Conservation (phyloP, 1,140 invertebrate species). For the Oreohelix idahoensis region DNA sequence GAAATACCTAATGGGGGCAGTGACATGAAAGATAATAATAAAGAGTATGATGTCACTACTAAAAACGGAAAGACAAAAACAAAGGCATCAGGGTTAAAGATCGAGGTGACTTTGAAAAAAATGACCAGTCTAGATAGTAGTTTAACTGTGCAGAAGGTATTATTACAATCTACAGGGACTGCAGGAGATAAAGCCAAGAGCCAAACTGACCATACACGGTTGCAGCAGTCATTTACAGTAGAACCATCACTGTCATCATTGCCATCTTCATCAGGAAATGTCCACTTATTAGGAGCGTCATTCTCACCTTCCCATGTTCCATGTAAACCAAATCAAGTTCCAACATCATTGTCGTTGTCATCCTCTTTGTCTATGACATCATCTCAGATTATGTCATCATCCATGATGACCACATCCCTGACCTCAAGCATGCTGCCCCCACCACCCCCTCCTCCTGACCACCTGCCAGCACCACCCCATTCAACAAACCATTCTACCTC, state of each 20-base stretch:
- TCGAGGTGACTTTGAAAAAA: neutral
- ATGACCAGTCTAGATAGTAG: neutral
- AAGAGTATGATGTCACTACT: neutral
- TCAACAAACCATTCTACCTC: conserved; percentile 48
- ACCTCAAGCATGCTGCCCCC: conserved; percentile 38
- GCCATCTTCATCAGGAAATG: neutral
- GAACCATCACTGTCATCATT: neutral
- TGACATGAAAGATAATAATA: conserved; percentile 38
- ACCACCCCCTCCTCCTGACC: conserved; percentile 28
- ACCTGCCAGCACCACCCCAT: conserved; percentile 32
- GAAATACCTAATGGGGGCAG: conserved; percentile 63
- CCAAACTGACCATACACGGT: conserved; percentile 2
- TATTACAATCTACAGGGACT: neutral
- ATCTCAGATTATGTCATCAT: conserved; percentile 22
- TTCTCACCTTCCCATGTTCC: conserved; percentile 19
- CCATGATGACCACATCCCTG: conserved; percentile 40
- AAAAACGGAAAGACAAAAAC: neutral
- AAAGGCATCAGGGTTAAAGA: conserved; percentile 20
- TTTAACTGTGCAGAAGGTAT: neutral
- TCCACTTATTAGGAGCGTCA: neutral
- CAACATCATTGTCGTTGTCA: neutral
- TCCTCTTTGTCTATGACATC: conserved; percentile 31
- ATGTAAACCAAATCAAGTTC: neutral
- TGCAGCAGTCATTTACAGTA: neutral
- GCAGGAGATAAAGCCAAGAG: conserved; percentile 11